Conservation (phyloP, 2,797 vertebrate genomes). For the Cyclura pinguis region DNA sequence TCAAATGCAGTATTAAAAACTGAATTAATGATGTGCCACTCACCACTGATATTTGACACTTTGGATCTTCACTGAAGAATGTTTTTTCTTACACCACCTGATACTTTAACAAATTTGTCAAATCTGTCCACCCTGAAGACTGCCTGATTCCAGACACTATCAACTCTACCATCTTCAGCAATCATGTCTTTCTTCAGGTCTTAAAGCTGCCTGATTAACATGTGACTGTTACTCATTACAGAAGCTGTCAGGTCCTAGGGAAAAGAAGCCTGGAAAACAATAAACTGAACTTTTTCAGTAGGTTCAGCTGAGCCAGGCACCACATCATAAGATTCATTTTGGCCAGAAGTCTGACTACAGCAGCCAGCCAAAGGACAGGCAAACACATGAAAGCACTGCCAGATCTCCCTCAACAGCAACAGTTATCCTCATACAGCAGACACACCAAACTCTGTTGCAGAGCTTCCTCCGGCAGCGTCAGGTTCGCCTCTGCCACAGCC, state of each 20-base stretch:
- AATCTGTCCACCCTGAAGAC: fast-evolving
- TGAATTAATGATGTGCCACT: background rate
- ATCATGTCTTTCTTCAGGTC: background rate
- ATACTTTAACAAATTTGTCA: constrained; percentile 43
- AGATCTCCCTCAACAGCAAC: background rate
- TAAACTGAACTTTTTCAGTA: background rate
- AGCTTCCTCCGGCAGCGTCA: background rate
- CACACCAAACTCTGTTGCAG: background rate
- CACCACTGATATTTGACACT: background rate
- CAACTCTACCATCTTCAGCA: background rate
- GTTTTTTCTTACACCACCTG: constrained; percentile 40
- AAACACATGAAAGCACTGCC: background rate
- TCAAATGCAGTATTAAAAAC: background rate
- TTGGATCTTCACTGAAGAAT: background rate
- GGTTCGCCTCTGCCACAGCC: background rate
- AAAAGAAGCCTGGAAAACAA: background rate
- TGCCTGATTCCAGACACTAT: fast-evolving
- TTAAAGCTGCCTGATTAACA: background rate
- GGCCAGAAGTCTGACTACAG: background rate
- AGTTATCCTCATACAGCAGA: background rate
- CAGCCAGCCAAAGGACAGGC: background rate
- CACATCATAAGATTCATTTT: background rate
- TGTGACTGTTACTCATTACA: background rate
- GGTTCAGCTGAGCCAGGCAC: background rate
- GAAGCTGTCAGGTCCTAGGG: background rate